Conservation (phyloP, 1,140 invertebrate species). For the Physella acuta region DNA sequence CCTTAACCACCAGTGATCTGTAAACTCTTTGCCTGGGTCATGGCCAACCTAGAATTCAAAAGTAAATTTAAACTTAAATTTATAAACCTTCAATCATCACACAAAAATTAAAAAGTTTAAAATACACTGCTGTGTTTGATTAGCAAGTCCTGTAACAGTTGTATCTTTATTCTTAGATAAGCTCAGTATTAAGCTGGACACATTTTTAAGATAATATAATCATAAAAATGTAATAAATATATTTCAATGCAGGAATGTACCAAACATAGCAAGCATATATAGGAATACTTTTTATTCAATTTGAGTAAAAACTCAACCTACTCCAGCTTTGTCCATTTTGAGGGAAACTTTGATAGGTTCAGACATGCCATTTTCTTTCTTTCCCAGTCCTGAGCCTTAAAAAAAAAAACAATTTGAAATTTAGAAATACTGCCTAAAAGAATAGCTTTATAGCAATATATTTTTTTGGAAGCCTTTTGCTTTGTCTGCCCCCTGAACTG, state of each 20-base stretch:
- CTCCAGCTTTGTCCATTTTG: conserved; percentile 26
- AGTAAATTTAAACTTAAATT: too few relatives aligned
- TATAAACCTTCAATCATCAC: too few relatives aligned
- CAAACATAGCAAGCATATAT: not conserved
- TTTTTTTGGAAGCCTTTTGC: too few relatives aligned
- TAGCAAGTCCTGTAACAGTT: too few relatives aligned
- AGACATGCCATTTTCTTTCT: conserved; percentile 15
- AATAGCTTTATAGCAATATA: too few relatives aligned
- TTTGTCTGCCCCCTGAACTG: too few relatives aligned
- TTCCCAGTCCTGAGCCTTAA: conserved; percentile 25
- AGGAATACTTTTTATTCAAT: not conserved
- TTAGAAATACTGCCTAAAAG: too few relatives aligned
- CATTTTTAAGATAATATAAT: not conserved
- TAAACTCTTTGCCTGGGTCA: conserved; percentile 27
- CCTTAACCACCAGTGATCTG: conserved; percentile 25
- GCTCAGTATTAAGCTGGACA: too few relatives aligned
- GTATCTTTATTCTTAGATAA: too few relatives aligned
- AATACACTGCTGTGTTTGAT: too few relatives aligned
- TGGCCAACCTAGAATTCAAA: conserved; percentile 26
- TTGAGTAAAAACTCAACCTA: conserved; percentile 1
- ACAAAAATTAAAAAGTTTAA: too few relatives aligned
- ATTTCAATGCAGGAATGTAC: not conserved
- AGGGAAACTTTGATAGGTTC: conserved; percentile 20
- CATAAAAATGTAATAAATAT: not conserved
- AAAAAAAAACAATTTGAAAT: too few relatives aligned